A percentile compares a stretch with the other conserved stretches of the same genome.
Evolutionary conservation across 2,113 vertebrate species (phyloP).

Genomic region (Melanerpes aurifrons): DNA sequence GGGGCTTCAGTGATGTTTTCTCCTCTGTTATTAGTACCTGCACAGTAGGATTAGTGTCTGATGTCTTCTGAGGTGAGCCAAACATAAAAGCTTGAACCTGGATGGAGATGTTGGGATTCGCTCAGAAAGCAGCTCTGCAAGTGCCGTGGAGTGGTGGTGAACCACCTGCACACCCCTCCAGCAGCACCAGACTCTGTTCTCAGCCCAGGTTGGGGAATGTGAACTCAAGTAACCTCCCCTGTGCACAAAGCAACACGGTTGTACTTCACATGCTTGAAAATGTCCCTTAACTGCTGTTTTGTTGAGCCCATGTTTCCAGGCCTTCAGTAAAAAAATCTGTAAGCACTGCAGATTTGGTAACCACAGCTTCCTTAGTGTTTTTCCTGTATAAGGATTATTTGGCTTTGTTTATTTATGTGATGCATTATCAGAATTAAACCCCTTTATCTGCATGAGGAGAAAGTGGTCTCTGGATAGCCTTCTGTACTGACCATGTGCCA

Average conservation of each 20-base stretch:
- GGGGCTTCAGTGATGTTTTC: constrained; percentile 24
- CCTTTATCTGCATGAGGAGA: not conserved
- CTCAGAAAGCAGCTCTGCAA: rapidly evolving
- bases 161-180: rapidly evolving
- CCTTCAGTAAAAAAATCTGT: not conserved
- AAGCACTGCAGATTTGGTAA: not conserved
- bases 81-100: not conserved
- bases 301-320: constrained; percentile 24
- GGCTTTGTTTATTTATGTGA: not conserved
- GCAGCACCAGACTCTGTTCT: not conserved
- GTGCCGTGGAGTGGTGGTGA: not conserved
- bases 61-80: not conserved
- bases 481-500: rapidly evolving
- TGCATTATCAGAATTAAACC: not conserved
- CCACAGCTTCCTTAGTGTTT: not conserved
- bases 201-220: not conserved
- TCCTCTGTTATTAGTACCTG: constrained; percentile 40
- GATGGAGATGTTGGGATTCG: not conserved
- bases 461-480: not conserved
- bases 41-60: not conserved
- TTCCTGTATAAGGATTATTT: not conserved
- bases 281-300: not conserved
- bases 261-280: not conserved
- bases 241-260: not conserved
- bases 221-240: not conserved